A percentile compares a stretch with the other conserved stretches of the same genome.
Evolutionary conservation across 2,888 invertebrate genomes (phyloP).

Genomic region (Tetropium fuscum): DNA sequence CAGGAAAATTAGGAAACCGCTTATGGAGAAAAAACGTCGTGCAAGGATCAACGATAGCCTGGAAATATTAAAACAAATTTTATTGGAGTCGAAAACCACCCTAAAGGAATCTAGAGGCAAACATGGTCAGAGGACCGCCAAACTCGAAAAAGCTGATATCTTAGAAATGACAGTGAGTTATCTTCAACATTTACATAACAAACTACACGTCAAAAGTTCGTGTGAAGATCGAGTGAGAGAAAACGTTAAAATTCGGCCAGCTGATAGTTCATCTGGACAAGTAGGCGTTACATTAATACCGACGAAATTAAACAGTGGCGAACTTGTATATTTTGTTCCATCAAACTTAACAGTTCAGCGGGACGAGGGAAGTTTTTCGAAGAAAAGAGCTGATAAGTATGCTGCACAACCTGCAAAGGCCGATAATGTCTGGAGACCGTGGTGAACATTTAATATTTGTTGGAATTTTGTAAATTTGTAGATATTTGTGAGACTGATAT

Average conservation of each 20-base stretch:
- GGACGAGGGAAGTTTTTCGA: not conserved
- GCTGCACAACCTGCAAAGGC: conserved; percentile 21
- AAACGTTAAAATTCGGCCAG: conserved; percentile 40
- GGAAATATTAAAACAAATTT: conserved; percentile 68
- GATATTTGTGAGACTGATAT: conserved; percentile 29
- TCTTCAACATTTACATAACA: conserved; percentile 68
- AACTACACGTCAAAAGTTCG: conserved; percentile 39
- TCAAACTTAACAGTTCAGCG: conserved; percentile 35
- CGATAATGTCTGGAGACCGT: conserved; percentile 62
- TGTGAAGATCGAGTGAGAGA: conserved; percentile 33
- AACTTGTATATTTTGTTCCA: conserved; percentile 64
- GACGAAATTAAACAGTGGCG: conserved; percentile 62
- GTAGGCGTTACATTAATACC: conserved; percentile 60
- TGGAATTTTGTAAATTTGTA: conserved; percentile 25
- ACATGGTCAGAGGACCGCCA: conserved; percentile 66
- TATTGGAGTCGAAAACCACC: conserved; percentile 64
- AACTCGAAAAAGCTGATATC: conserved; percentile 76
- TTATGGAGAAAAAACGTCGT: conserved; percentile 70
- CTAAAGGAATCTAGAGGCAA: conserved; percentile 55
- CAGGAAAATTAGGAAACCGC: conserved; percentile 67
- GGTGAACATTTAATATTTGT: conserved; percentile 50
- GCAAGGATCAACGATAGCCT: conserved; percentile 70
- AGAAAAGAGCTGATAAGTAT: conserved; percentile 6
- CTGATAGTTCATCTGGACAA: conserved; percentile 54
- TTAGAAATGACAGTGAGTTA: conserved; percentile 74